Conservation (phyloP, 2,113 vertebrate genomes). For the Cromileptes altivelis region DNA sequence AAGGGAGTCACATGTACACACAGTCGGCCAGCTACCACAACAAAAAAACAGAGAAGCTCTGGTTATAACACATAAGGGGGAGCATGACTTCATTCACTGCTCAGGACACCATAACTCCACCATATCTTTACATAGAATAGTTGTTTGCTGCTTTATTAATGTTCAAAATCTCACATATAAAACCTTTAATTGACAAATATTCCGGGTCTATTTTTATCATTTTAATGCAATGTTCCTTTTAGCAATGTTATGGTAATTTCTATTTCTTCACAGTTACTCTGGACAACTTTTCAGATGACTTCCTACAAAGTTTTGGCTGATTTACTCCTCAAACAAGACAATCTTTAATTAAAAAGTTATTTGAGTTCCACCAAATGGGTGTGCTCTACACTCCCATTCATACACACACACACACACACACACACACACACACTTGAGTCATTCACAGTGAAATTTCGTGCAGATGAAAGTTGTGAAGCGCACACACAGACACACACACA, state of each 20-base stretch:
- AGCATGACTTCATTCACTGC: too few relatives aligned
- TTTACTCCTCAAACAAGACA: conserved; percentile 19
- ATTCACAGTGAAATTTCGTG: conserved; percentile 34
- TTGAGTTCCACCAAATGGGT: conserved; percentile 6
- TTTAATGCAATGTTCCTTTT: neutral
- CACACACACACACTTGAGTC: conserved; percentile 21
- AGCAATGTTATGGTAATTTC: neutral
- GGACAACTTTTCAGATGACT: neutral
- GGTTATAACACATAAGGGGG: too few relatives aligned
- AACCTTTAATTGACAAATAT: neutral
- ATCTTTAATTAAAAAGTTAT: conserved; percentile 41
- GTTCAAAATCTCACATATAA: too few relatives aligned
- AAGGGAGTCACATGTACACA: too few relatives aligned
- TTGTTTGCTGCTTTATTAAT: too few relatives aligned
- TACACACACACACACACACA: neutral
- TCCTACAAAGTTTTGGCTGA: neutral
- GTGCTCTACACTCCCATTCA: neutral
- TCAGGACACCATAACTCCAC: too few relatives aligned
- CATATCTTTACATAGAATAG: too few relatives aligned
- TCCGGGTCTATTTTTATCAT: neutral
- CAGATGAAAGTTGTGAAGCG: conserved; percentile 19
- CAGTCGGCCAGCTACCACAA: too few relatives aligned
- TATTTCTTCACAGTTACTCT: neutral
- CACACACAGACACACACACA: neutral
- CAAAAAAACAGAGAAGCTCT: too few relatives aligned